Evolutionary conservation across 2,888 invertebrate genomes (phyloP).

Genomic region (Buathra laborator): DNA sequence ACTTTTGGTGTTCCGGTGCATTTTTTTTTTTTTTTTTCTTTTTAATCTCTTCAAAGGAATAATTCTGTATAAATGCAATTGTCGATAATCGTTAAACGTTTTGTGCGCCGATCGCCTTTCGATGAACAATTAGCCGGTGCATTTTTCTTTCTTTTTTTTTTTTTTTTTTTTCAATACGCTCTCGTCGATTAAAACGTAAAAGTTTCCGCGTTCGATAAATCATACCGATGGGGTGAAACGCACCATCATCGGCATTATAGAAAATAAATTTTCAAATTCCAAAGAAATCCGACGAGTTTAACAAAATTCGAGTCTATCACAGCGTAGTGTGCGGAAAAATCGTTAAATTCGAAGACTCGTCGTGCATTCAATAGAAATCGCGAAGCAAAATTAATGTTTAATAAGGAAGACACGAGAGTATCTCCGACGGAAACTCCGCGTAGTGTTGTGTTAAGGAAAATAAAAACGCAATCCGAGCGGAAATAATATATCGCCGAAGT

Average conservation of each 20-base stretch:
- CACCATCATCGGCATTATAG: background rate
- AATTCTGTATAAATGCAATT: conserved; percentile 50
- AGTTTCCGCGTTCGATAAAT: background rate
- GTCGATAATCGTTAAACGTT: background rate
- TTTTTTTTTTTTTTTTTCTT: background rate
- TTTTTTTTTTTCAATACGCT: background rate
- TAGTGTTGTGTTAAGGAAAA: background rate
- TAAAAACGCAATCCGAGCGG: background rate
- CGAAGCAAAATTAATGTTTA: conserved; percentile 2
- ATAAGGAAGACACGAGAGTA: conserved; percentile 7
- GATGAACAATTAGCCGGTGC: background rate
- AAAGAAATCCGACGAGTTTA: background rate
- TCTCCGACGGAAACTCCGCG: too few species aligned
- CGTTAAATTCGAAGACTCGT: conserved; percentile 55
- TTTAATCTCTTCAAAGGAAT: background rate
- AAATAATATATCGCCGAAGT: background rate
- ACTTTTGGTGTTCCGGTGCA: conserved; percentile 65
- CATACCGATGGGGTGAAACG: background rate
- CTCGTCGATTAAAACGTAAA: background rate
- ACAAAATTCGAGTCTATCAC: background rate
- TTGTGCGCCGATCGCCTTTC: background rate
- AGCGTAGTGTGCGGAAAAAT: conserved; percentile 24
- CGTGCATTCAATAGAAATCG: background rate
- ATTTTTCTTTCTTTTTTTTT: background rate
- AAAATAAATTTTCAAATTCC: background rate